Percentiles rank a stretch among this genome's conserved stretches.
These are phyloP conservation scores for Bufo bufo DNA, from an alignment of 2,113 vertebrate species.

Conservation along the genomic window DNA sequence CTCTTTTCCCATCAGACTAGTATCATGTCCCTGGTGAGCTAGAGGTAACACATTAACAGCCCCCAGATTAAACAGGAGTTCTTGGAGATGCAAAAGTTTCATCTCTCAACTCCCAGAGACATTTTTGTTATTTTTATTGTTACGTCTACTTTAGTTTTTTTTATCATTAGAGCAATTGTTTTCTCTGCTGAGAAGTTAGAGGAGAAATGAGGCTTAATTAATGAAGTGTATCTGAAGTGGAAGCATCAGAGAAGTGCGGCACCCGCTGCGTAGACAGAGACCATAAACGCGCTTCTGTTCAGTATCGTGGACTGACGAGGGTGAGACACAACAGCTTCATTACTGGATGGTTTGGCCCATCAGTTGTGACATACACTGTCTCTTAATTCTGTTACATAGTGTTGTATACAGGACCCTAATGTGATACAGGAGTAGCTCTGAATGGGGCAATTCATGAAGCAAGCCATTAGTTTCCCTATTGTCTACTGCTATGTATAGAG, in stretches of 20 bases:
- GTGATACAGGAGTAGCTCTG: too few species aligned
- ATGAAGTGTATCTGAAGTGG: background rate
- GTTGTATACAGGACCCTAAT: too few species aligned
- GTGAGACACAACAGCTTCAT: background rate
- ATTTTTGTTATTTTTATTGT: too few species aligned
- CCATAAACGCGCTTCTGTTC: background rate
- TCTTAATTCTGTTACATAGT: too few species aligned
- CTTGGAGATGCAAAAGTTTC: background rate
- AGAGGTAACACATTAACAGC: background rate
- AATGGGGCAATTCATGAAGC: too few species aligned
- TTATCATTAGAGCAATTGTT: background rate
- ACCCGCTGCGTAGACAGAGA: background rate
- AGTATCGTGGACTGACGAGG: background rate
- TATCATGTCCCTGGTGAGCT: background rate
- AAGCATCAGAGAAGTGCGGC: background rate
- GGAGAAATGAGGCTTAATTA: slow-evolving; percentile 14
- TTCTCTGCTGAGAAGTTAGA: background rate
- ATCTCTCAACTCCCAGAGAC: background rate
- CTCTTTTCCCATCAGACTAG: background rate
- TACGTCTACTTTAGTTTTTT: background rate
- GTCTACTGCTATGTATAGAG: too few species aligned
- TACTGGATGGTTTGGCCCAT: background rate
- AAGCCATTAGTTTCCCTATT: too few species aligned
- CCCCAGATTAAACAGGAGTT: too few species aligned
- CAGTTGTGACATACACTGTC: background rate